Evolutionary conservation across 1,140 invertebrate genomes (phyloP).

Genomic region (Aphidius gifuensis): DNA sequence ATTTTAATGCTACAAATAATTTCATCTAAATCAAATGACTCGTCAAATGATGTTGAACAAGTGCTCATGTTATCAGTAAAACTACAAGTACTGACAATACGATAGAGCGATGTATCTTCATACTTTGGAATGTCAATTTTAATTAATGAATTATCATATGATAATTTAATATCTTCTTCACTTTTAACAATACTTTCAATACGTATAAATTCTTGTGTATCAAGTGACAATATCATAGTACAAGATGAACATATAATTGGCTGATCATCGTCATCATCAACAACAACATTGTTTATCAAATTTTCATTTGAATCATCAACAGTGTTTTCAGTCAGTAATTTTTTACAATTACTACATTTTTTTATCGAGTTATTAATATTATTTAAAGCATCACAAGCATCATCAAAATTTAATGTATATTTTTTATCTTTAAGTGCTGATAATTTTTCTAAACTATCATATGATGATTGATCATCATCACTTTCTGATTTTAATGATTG

Average conservation of each 20-base stretch:
- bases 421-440: slow-evolving; percentile 17
- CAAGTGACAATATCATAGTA: slow-evolving; percentile 38
- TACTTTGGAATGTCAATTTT: slow-evolving; percentile 43
- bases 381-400: neutral
- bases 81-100: slow-evolving; percentile 50
- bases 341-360: slow-evolving; percentile 3
- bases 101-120: slow-evolving; percentile 54
- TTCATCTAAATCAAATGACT: neutral
- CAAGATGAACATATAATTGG: slow-evolving; percentile 11
- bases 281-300: neutral
- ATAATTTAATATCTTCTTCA: slow-evolving; percentile 9
- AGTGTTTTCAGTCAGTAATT: neutral
- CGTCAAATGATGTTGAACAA: neutral
- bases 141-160: slow-evolving; percentile 13
- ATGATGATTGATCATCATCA: neutral
- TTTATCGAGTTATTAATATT: slow-evolving; percentile 7
- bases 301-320: neutral
- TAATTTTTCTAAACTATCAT: neutral
- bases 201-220: slow-evolving; percentile 43
- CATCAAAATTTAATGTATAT: neutral
- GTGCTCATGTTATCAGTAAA: slow-evolving; percentile 35
- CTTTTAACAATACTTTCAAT: slow-evolving; percentile 31
- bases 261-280: neutral
- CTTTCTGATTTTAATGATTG: neutral
- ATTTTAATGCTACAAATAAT: neutral